Percentiles rank a stretch among this genome's conserved stretches.
phyloP scores from a whole-genome alignment of 2,113 vertebrate species.

The Cinclus mexicanus region DNA sequence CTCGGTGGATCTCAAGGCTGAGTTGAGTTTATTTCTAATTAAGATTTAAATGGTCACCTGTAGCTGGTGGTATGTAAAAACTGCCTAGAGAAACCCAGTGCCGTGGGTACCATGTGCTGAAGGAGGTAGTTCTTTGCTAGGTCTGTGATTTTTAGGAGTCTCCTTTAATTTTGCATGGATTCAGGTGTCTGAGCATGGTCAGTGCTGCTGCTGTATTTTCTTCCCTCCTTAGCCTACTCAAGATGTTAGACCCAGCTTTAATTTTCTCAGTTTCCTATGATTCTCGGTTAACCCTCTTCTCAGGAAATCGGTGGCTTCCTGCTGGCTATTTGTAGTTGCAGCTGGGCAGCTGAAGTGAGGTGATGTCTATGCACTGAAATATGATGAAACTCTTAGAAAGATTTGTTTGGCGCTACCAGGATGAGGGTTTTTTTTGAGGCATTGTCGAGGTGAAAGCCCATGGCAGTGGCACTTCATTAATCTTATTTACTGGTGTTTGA shows the following conservation, averaged over 20 bases:
- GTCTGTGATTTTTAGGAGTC: neutral
- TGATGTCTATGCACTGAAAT: neutral
- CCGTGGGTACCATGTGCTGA: neutral
- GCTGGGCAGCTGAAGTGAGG: neutral
- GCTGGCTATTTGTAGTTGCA: constrained; percentile 25
- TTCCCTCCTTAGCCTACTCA: neutral
- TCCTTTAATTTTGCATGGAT: neutral
- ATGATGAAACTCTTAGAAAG: neutral
- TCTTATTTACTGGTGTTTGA: neutral
- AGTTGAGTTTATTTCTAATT: neutral
- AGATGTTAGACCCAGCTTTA: neutral
- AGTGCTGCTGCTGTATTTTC: neutral
- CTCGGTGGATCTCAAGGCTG: accelerated
- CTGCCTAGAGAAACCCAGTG: neutral
- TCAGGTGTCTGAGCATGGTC: neutral
- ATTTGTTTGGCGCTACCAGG: neutral
- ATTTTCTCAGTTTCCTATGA: neutral
- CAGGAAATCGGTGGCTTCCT: constrained; percentile 57
- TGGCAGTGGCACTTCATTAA: neutral
- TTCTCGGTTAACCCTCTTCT: neutral
- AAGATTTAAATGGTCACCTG: neutral
- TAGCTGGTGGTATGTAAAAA: neutral
- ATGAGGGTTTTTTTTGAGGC: neutral
- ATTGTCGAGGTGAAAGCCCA: neutral
- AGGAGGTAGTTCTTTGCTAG: neutral